These are phyloP conservation scores for Cheumatopsyche charites DNA, from an alignment of 1,140 invertebrate species.

Conservation along the genomic window DNA sequence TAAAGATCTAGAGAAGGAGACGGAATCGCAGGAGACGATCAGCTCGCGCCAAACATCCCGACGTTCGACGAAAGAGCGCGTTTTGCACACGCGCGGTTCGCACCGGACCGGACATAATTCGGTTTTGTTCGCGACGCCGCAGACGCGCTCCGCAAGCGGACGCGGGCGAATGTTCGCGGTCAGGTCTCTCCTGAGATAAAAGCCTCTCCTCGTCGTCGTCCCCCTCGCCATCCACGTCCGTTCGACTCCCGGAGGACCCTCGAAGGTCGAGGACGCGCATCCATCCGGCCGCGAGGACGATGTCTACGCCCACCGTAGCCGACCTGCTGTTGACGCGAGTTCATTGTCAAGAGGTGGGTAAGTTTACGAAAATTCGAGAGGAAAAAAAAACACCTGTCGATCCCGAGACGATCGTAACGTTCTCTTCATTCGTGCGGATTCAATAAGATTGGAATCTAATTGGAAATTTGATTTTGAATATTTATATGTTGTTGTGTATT, in stretches of 20 bases:
- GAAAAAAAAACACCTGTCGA: background rate
- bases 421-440: too few relatives aligned
- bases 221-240: background rate
- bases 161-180: background rate
- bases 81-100: too few relatives aligned
- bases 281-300: too few relatives aligned
- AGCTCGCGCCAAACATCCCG: too few relatives aligned
- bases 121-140: background rate
- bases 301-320: slow-evolving; percentile 21
- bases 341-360: slow-evolving; percentile 69
- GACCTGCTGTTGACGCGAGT: slow-evolving; percentile 57
- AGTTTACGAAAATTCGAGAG: too few relatives aligned
- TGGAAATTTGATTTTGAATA: too few relatives aligned
- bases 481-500: too few relatives aligned
- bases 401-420: background rate
- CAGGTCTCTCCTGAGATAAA: background rate
- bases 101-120: too few relatives aligned
- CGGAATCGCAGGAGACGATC: too few relatives aligned
- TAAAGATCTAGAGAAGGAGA: too few relatives aligned
- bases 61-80: too few relatives aligned
- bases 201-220: background rate
- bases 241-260: background rate
- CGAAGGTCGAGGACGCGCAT: background rate
- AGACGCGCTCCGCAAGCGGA: slow-evolving; percentile 10
- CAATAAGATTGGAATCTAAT: too few relatives aligned